phyloP scores from a whole-genome alignment of 2,888 invertebrate genomes.

The Tetrapedia diversipes region DNA sequence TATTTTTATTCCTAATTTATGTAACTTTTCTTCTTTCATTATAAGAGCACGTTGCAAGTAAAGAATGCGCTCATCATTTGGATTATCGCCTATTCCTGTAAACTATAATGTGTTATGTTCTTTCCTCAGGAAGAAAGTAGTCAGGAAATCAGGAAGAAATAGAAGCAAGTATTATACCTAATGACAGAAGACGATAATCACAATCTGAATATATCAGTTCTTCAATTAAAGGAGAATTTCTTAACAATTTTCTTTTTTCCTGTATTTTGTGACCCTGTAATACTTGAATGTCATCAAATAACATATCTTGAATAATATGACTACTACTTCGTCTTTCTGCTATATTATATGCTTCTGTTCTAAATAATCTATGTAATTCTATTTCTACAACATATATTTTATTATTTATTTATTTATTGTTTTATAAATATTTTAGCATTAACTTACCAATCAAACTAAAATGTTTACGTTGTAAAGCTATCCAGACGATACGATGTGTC shows the following conservation, averaged over 20 bases:
- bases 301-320: constrained; percentile 79
- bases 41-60: constrained; percentile 85
- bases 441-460: constrained; percentile 86
- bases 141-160: no score
- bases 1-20: constrained; percentile 82
- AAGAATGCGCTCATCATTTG: constrained; percentile 82
- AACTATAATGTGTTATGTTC: constrained; percentile 6
- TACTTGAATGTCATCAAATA: constrained; percentile 84
- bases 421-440: neutral
- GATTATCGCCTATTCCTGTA: constrained; percentile 81
- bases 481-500: constrained; percentile 87
- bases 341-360: constrained; percentile 86
- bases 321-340: constrained; percentile 82
- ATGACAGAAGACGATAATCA: constrained; percentile 85
- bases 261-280: constrained; percentile 84
- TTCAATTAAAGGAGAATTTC: constrained; percentile 85
- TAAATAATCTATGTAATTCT: constrained; percentile 86
- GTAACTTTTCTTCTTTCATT: constrained; percentile 85
- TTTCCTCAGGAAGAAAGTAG: neutral
- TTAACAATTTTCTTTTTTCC: constrained; percentile 85
- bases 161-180: constrained; percentile 74
- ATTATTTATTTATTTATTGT: neutral
- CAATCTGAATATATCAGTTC: constrained; percentile 85
- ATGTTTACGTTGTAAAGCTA: constrained; percentile 85
- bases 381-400: constrained; percentile 83